These are phyloP conservation scores for Hippotragus niger DNA, from an alignment of 2,113 vertebrate species.

Conservation along the genomic window DNA sequence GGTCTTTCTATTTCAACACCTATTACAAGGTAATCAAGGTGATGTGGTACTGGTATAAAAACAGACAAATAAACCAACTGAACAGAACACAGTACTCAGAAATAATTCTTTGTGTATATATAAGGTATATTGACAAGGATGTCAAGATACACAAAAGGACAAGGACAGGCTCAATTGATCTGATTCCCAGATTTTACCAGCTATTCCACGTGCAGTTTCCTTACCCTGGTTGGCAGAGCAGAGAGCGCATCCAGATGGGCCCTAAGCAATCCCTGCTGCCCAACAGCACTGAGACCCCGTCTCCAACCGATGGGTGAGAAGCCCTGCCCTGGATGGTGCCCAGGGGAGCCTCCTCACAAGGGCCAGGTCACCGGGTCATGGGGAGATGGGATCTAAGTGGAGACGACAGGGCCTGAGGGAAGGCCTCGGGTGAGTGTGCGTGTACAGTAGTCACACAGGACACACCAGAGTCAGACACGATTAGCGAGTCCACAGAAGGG, in stretches of 20 bases:
- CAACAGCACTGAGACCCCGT: neutral
- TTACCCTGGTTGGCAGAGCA: neutral
- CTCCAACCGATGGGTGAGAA: neutral
- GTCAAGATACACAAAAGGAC: too few relatives aligned
- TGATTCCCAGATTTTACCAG: neutral
- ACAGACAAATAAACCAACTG: too few relatives aligned
- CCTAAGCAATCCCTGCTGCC: neutral
- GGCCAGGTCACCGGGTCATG: neutral
- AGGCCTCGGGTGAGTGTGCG: accelerated
- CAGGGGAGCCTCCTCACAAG: neutral
- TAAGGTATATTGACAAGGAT: too few relatives aligned
- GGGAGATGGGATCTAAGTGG: neutral
- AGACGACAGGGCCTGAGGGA: neutral
- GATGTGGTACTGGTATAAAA: too few relatives aligned
- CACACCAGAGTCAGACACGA: neutral
- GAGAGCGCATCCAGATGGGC: neutral
- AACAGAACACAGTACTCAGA: too few relatives aligned
- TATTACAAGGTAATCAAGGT: too few relatives aligned
- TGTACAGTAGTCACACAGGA: neutral
- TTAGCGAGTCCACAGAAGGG: neutral
- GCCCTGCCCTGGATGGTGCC: neutral
- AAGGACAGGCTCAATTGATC: too few relatives aligned
- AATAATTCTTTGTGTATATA: too few relatives aligned
- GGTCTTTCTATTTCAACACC: too few relatives aligned
- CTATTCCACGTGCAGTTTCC: neutral